Evolutionary conservation across 37 sponge, comb jelly and placozoan genomes (phyloP).

Genomic region (Cliona cf. orientalis): DNA sequence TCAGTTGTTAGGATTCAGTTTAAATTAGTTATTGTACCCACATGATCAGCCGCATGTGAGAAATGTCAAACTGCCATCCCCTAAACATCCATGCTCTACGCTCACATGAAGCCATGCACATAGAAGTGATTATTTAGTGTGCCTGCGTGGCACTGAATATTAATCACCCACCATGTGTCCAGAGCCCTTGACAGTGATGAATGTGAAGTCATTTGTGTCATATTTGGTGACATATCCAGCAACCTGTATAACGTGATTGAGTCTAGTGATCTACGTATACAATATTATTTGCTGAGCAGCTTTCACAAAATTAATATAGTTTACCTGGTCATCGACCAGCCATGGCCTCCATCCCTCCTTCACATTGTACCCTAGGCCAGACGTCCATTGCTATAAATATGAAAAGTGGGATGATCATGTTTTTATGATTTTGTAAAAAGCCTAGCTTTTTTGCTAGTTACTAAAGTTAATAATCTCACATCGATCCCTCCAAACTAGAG

Average conservation of each 20-base stretch:
- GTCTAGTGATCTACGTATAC: background rate
- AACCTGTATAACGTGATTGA: slow-evolving; percentile 46
- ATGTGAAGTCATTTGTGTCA: slow-evolving; percentile 64
- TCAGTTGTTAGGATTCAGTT: too few relatives aligned
- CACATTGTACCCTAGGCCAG: slow-evolving; percentile 52
- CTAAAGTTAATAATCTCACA: slow-evolving; percentile 6
- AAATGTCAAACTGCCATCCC: too few relatives aligned
- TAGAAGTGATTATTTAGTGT: background rate
- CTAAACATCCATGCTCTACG: too few relatives aligned
- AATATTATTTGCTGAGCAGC: too few relatives aligned
- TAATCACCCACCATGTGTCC: slow-evolving; percentile 82
- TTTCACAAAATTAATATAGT: background rate
- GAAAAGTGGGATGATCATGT: too few relatives aligned
- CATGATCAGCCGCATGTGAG: background rate
- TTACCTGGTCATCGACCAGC: slow-evolving; percentile 74
- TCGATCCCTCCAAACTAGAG: too few relatives aligned
- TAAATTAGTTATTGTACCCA: too few relatives aligned
- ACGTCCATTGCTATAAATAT: slow-evolving; percentile 68
- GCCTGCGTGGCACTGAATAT: background rate
- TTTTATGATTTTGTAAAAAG: background rate
- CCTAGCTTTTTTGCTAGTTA: background rate
- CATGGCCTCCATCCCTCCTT: slow-evolving; percentile 75
- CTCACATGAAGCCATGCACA: too few relatives aligned
- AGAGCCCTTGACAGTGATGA: slow-evolving; percentile 86
- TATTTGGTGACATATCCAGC: slow-evolving; percentile 89